Evolutionary conservation across 1,140 invertebrate genomes (phyloP).

Genomic region (Copidosoma floridanum): DNA sequence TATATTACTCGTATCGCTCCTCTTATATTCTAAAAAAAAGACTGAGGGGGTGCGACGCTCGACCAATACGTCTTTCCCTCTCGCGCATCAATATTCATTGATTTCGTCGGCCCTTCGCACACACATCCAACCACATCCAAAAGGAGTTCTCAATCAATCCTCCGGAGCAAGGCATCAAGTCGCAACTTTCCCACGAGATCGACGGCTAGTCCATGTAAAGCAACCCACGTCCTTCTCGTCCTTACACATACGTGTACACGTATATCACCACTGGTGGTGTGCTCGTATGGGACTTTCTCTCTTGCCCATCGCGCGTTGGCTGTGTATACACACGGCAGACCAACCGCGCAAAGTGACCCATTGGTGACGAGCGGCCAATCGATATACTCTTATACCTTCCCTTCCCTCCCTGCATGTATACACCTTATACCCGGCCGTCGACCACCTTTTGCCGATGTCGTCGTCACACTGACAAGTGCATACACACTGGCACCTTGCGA

Average conservation of each 20-base stretch:
- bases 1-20: too few relatives aligned
- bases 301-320: neutral
- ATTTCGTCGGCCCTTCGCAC: slow-evolving; percentile 3
- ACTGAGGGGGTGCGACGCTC: neutral
- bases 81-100: slow-evolving; percentile 22
- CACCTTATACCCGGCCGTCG: too few relatives aligned
- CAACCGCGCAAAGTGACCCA: slow-evolving; percentile 36
- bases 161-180: neutral
- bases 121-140: too few relatives aligned
- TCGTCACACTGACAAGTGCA: neutral
- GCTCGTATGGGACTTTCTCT: too few relatives aligned
- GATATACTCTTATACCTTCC: slow-evolving; percentile 23
- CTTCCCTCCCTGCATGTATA: slow-evolving; percentile 12
- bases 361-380: slow-evolving; percentile 33
- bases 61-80: too few relatives aligned
- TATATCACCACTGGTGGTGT: too few relatives aligned
- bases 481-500: neutral
- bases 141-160: slow-evolving; percentile 8
- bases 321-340: too few relatives aligned
- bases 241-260: too few relatives aligned
- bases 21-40: neutral
- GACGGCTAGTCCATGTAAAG: too few relatives aligned
- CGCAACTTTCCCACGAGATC: neutral
- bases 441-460: too few relatives aligned
- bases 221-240: too few relatives aligned